Conservation (phyloP, 2,888 invertebrate species). For the Cheilosia vernalis region DNA sequence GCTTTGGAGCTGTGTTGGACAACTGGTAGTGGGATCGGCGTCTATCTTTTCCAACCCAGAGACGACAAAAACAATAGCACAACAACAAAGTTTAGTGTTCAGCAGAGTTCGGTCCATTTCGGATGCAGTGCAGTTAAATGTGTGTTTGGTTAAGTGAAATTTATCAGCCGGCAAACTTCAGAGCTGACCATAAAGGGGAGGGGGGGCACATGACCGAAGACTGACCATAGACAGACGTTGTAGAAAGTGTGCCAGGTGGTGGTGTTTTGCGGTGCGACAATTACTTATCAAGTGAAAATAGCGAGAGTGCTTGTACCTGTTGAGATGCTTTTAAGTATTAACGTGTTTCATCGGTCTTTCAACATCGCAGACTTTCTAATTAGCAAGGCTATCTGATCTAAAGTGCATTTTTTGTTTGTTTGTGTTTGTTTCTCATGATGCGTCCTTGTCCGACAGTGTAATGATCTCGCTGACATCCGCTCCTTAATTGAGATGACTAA, state of each 20-base stretch:
- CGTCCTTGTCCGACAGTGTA: slow-evolving; percentile 21
- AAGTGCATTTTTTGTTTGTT: slow-evolving; percentile 10
- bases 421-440: slow-evolving; percentile 29
- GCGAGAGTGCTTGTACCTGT: slow-evolving; percentile 53
- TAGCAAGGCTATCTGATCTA: slow-evolving; percentile 19
- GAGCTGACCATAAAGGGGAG: neutral
- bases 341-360: slow-evolving; percentile 17
- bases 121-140: slow-evolving; percentile 36
- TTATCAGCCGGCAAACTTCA: neutral
- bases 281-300: slow-evolving; percentile 62
- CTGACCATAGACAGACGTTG: slow-evolving; percentile 57
- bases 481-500: neutral
- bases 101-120: slow-evolving; percentile 55
- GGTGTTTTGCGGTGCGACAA: slow-evolving; percentile 27
- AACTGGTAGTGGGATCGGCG: slow-evolving; percentile 20
- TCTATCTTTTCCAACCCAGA: slow-evolving; percentile 7
- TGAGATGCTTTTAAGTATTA: neutral
- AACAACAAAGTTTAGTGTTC: slow-evolving; percentile 41
- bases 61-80: slow-evolving; percentile 18
- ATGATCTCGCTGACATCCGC: slow-evolving; percentile 32
- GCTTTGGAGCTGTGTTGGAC: slow-evolving; percentile 6
- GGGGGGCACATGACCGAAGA: slow-evolving; percentile 7
- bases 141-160: slow-evolving; percentile 64
- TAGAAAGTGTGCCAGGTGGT: slow-evolving; percentile 68
- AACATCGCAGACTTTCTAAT: slow-evolving; percentile 28